These are phyloP conservation scores for Sigmodon hispidus DNA, from an alignment of 2,113 vertebrate species.

Conservation along the genomic window DNA sequence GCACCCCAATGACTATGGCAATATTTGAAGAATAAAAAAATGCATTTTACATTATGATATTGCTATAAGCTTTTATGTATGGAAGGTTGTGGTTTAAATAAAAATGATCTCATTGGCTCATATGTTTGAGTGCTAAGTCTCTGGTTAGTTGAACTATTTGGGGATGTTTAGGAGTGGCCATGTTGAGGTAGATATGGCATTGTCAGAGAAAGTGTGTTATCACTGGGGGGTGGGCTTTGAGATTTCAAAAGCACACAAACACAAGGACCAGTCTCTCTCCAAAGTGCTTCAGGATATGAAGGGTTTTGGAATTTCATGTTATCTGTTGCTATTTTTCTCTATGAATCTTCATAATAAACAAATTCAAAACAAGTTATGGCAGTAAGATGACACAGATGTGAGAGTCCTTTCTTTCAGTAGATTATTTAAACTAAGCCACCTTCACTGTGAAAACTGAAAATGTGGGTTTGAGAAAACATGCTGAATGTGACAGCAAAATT, in stretches of 20 bases:
- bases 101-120: neutral
- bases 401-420: constrained; percentile 43
- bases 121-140: neutral
- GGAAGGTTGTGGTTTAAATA: neutral
- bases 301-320: neutral
- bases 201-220: neutral
- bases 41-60: neutral
- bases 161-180: neutral
- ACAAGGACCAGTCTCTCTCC: neutral
- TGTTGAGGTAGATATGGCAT: neutral
- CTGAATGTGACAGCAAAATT: constrained; percentile 87
- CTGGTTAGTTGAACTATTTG: too few relatives aligned
- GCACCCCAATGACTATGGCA: too few relatives aligned
- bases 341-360: constrained; percentile 52
- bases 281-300: neutral
- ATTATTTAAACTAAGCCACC: constrained; percentile 82
- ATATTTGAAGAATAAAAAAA: neutral
- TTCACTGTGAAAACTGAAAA: constrained; percentile 80
- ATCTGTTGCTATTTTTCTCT: constrained; percentile 61
- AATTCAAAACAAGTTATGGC: constrained; percentile 51
- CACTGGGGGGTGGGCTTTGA: neutral
- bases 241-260: neutral
- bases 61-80: neutral
- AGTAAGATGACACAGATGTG: constrained; percentile 62
- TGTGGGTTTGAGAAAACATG: constrained; percentile 83